Conservation (phyloP, 2,888 invertebrate genomes). For the Lumbricus terrestris region DNA sequence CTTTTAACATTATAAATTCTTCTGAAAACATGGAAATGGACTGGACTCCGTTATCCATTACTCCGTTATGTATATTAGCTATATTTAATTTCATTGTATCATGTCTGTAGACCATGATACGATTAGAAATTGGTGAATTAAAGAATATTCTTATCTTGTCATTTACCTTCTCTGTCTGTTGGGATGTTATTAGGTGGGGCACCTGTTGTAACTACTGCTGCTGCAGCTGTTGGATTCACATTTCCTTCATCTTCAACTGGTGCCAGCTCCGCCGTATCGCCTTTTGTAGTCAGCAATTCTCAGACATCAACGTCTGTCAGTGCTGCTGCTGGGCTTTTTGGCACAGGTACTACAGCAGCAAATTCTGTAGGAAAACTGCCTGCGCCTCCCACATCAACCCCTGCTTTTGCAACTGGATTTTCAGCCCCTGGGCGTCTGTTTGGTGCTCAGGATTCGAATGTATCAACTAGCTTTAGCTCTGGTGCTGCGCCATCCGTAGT, state of each 20-base stretch:
- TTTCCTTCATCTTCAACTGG: background rate
- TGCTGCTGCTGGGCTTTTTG: background rate
- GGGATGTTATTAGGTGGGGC: constrained; percentile 10
- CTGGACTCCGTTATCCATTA: too few relatives aligned
- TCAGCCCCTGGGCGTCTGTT: background rate
- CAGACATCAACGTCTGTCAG: background rate
- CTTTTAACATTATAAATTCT: too few relatives aligned
- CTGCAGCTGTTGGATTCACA: constrained; percentile 12
- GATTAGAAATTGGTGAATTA: too few relatives aligned
- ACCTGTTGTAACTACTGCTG: background rate
- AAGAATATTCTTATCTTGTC: too few relatives aligned
- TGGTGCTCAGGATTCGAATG: background rate
- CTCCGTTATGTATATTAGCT: too few relatives aligned
- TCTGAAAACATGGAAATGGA: too few relatives aligned
- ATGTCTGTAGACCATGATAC: too few relatives aligned
- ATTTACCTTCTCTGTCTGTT: background rate
- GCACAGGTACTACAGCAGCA: background rate
- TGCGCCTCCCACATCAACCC: background rate
- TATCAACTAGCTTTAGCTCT: background rate
- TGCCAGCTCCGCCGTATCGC: background rate
- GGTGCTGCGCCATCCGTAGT: background rate
- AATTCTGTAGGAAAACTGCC: background rate
- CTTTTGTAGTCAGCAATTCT: background rate
- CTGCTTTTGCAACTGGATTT: background rate
- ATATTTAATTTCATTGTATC: too few relatives aligned